phyloP scores from a whole-genome alignment of 2,113 vertebrate genomes.

The Leptosomus discolor region DNA sequence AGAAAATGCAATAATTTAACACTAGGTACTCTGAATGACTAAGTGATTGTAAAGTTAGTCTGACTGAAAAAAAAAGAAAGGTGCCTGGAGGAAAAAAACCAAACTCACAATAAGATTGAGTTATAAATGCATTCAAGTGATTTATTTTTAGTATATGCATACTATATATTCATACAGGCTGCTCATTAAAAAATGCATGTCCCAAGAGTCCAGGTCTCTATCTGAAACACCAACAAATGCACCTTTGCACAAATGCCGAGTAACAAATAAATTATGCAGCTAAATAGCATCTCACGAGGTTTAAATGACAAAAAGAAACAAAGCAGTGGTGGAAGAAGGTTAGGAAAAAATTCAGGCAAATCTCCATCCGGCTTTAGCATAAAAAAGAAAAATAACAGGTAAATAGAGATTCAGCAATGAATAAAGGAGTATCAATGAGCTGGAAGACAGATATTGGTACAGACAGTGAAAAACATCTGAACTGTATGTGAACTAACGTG shows the following conservation, averaged over 20 bases:
- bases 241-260: background rate
- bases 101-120: background rate
- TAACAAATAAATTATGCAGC: background rate
- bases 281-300: background rate
- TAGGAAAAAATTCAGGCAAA: background rate
- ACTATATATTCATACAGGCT: background rate
- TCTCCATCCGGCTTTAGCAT: background rate
- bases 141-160: background rate
- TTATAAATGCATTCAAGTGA: background rate
- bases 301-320: background rate
- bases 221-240: constrained; percentile 23
- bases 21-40: background rate
- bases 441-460: background rate
- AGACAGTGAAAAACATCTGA: background rate
- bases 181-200: background rate
- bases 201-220: background rate
- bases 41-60: background rate
- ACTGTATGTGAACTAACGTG: background rate
- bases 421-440: background rate
- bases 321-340: background rate
- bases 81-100: background rate
- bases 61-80: background rate
- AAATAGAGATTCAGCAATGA: background rate
- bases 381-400: background rate
- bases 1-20: background rate